These are phyloP conservation scores for Diadema setosum DNA, from an alignment of 35 echinoderm and acorn worm genomes.

Conservation along the genomic window DNA sequence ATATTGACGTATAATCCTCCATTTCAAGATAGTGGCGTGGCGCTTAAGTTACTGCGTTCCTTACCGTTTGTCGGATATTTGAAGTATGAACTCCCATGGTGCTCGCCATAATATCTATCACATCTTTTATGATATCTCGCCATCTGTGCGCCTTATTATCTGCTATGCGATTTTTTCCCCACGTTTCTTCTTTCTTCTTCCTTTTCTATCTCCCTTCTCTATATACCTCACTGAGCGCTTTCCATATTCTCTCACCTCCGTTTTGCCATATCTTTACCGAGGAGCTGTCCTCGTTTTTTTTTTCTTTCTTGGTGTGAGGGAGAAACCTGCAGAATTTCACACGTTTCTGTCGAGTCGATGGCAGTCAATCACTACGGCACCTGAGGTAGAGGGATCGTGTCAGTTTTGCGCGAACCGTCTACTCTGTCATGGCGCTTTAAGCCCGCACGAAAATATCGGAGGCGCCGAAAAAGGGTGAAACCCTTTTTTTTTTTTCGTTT, in stretches of 20 bases:
- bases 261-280: neutral
- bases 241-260: neutral
- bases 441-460: neutral
- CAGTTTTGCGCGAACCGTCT: neutral
- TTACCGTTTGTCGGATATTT: too few species aligned
- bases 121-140: too few species aligned
- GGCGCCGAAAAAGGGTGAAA: neutral
- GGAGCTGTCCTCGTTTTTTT: neutral
- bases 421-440: neutral
- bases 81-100: too few species aligned
- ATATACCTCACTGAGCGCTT: neutral
- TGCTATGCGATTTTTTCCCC: too few species aligned
- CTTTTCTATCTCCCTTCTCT: neutral
- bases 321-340: neutral
- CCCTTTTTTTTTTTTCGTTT: neutral
- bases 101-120: too few species aligned
- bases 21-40: too few species aligned
- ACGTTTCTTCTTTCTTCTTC: neutral
- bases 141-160: too few species aligned
- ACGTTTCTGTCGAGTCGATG: neutral
- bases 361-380: neutral
- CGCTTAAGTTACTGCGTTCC: too few species aligned
- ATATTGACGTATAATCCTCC: too few species aligned
- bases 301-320: neutral
- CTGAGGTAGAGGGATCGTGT: neutral